phyloP scores from a whole-genome alignment of 2,797 vertebrate species.

The Apogon talboti region DNA sequence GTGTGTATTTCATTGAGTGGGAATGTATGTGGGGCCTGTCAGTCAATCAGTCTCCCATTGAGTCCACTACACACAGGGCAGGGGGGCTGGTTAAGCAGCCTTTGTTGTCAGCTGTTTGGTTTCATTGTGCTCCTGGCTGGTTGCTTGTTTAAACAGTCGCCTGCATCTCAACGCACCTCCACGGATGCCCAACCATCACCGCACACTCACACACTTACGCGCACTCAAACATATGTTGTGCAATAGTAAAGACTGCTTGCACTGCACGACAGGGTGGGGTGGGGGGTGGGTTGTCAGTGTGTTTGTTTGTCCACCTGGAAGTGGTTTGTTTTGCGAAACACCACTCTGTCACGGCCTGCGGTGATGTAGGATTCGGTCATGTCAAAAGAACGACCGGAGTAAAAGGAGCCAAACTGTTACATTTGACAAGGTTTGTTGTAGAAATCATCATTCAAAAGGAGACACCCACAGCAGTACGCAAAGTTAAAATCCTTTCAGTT shows the following conservation, averaged over 20 bases:
- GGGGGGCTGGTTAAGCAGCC: slow-evolving; percentile 39
- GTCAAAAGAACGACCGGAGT: slow-evolving; percentile 14
- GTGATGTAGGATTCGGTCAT: slow-evolving; percentile 41
- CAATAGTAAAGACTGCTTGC: slow-evolving; percentile 42
- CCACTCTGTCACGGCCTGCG: slow-evolving; percentile 35
- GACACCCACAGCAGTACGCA: background rate
- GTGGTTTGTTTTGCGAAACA: slow-evolving; percentile 72
- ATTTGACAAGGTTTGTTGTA: background rate
- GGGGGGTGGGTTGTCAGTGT: slow-evolving; percentile 45
- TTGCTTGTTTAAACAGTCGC: slow-evolving; percentile 68
- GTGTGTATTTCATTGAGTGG: slow-evolving; percentile 18
- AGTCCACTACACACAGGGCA: slow-evolving; percentile 33
- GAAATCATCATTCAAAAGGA: background rate
- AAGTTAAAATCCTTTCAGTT: background rate
- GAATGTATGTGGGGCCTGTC: slow-evolving; percentile 22
- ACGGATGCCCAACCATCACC: slow-evolving; percentile 33
- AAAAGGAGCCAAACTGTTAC: background rate
- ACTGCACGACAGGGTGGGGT: slow-evolving; percentile 11
- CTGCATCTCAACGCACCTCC: slow-evolving; percentile 30
- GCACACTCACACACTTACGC: slow-evolving; percentile 13
- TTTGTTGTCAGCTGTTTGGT: slow-evolving; percentile 68
- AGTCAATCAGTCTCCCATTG: slow-evolving; percentile 71
- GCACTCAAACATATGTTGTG: slow-evolving; percentile 30
- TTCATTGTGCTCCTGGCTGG: slow-evolving; percentile 54
- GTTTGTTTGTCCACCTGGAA: slow-evolving; percentile 84